A percentile compares a stretch with the other conserved stretches of the same genome.
These are phyloP conservation scores for Hippocampus mohnikei DNA, from an alignment of 2,113 vertebrate genomes.

Conservation along the genomic window DNA sequence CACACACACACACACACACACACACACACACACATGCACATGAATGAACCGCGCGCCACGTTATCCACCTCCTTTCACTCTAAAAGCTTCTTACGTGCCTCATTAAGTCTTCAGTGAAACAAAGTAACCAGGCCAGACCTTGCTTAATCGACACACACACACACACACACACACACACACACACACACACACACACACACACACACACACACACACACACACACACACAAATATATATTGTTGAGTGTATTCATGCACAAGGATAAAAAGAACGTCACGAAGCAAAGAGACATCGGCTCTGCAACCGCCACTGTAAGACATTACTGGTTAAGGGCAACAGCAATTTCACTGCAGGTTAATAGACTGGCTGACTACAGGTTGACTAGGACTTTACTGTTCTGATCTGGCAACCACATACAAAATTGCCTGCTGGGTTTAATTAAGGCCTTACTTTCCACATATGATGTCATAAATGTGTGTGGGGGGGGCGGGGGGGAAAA, in stretches of 20 bases:
- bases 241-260: constrained; percentile 1
- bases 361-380: constrained; percentile 33
- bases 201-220: constrained; percentile 1
- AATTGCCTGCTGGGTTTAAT: constrained; percentile 15
- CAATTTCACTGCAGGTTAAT: constrained; percentile 49
- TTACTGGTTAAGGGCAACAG: constrained; percentile 50
- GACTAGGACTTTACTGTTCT: constrained; percentile 25
- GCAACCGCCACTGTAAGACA: constrained; percentile 41
- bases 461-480: not conserved
- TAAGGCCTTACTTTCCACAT: constrained; percentile 9
- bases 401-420: constrained; percentile 16
- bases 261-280: constrained; percentile 21
- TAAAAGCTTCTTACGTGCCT: constrained; percentile 74
- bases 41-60: constrained; percentile 55
- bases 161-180: no score
- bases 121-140: constrained; percentile 61
- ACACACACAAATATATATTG: not conserved
- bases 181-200: constrained; percentile 3
- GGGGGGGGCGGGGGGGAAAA: no score
- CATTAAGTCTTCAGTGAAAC: constrained; percentile 75
- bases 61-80: constrained; percentile 74
- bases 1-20: constrained; percentile 4
- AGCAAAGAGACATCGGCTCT: constrained; percentile 36
- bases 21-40: constrained; percentile 42
- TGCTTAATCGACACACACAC: constrained; percentile 15